Conservation (phyloP, 2,888 invertebrate genomes). For the Sarcophaga rosellei region DNA sequence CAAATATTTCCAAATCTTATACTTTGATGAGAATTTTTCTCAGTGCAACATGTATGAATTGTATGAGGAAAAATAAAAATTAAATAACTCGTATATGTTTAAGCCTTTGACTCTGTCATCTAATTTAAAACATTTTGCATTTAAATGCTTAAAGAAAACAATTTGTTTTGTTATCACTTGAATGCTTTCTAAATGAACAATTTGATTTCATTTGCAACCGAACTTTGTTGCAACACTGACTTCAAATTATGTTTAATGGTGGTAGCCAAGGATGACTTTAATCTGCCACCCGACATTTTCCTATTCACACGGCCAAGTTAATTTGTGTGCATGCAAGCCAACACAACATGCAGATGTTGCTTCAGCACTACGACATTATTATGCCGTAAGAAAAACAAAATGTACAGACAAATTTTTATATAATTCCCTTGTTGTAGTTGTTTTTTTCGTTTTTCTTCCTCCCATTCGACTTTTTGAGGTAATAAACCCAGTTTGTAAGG, state of each 20-base stretch:
- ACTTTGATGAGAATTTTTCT: no score
- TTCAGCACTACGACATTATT: slow-evolving; percentile 10
- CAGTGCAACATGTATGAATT: no score
- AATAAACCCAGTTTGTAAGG: not conserved
- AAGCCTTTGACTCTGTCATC: no score
- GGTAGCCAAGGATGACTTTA: not conserved
- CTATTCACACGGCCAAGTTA: no score
- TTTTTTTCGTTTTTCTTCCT: no score
- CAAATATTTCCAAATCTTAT: no score
- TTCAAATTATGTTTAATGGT: slow-evolving; percentile 53
- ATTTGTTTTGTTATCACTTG: not conserved
- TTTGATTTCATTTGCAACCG: slow-evolving; percentile 43
- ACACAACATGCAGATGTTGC: not conserved
- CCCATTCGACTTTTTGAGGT: not conserved
- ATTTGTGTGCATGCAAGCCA: not conserved
- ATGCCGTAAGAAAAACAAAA: slow-evolving; percentile 16
- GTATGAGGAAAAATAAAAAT: no score
- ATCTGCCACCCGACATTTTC: not conserved
- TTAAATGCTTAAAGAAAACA: not conserved
- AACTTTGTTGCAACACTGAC: slow-evolving; percentile 45
- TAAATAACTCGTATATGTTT: no score
- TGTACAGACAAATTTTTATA: slow-evolving; percentile 12
- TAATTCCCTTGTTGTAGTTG: not conserved
- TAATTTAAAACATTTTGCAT: no score
- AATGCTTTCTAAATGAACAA: slow-evolving; percentile 23